Evolutionary conservation across 2,888 invertebrate genomes (phyloP), one percentile per base, ranked within the genome.

Genomic region (Ryuthela nishihirai): DNA sequence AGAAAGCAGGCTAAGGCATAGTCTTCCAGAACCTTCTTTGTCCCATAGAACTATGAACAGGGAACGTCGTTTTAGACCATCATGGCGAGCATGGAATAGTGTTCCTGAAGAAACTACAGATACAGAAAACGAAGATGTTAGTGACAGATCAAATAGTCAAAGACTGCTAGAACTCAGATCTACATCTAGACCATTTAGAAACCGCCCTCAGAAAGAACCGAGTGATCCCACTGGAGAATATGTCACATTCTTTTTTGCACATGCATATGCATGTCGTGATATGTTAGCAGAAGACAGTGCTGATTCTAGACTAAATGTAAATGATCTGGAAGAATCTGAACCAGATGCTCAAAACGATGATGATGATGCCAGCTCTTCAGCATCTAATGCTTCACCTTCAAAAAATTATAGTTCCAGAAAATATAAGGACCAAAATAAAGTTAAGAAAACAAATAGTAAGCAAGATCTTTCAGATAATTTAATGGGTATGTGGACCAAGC

Each of bases 31-130:
- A 47, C 58, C 58, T 20, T 47, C 58, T 1, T 18, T 58, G 23
- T 34, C 24, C n/a, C 46, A 50, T n/a, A 39, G 50, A n/a, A 23
- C 34, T 1, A 21, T 17, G 4, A 41, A 10, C 12, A 59, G 43
- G 34, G 58, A 59, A 25, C 42, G 53, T 2, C 21, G 53, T 5
- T 53, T 53, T 29, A 21, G 58, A 12, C 53, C 58, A 21, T 53
- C 58, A 0, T 60, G 60, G 60, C 38, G 49, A 5, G 49, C 40
- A 3, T 60, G 60, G 60, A 60, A 54, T 39, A 60, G 54, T 26
- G 54, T 60, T 39, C 60, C 60, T 7, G 69, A 70, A 32, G 69
- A 70, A 42, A 70, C 69, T 5, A 69, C 70, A 4, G 69, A 69
- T 49, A 69, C 69, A 5, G 69, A 71, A 38, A 67, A 67, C 32